Evolutionary conservation across 2,888 invertebrate species (phyloP), one percentile per base, ranked within the genome.

Genomic region (Cryptocephalus primarius): DNA sequence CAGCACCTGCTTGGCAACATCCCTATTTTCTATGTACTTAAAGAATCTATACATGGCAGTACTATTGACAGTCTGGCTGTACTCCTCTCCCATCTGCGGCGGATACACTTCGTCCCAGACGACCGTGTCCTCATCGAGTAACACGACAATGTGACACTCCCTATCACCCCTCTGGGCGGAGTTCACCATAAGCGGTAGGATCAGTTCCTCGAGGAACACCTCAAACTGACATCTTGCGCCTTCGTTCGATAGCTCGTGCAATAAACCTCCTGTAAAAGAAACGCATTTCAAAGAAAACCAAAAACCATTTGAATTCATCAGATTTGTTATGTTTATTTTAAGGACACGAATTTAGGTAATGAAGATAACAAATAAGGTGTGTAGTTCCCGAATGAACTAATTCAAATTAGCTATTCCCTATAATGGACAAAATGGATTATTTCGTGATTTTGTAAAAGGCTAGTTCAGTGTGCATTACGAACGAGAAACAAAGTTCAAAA

Each of bases 41-140:
- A 99, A 99, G 75, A 97, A 99, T 55, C 96, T 79, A 69, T 96
- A 94, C 78, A 97, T 85, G 39, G 90, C 88, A 4, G 95, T 96
- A 62, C 91, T 93, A 64, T 91, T 84, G 42, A 97, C 90, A 48
- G 95, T 96, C 74, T 96, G 96, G 41, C 93, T 90, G 71, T 97
- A 94, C 73, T 99, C 96, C 65, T 96, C 97, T 8, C 97, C 97
- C 93, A 97, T 97, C 73, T 96, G 96, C 0, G 99, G 99, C 0
- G 99, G 99, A 70, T 93, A 97, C 68, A 97, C 90, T 64, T 95
- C 94, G 66, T 99, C 99, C 99, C 99, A 99, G 64, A 99, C 99
- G 32, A 84, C 84, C 1, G 80, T 82, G 70, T 99, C 99, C 60
- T 99, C 99, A 63, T 99, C 97, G 36, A 94, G 73, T 39, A 99